Base-by-base conservation (phyloP, 2,888 invertebrate species). In the Linnaemya vulpina region DNA sequence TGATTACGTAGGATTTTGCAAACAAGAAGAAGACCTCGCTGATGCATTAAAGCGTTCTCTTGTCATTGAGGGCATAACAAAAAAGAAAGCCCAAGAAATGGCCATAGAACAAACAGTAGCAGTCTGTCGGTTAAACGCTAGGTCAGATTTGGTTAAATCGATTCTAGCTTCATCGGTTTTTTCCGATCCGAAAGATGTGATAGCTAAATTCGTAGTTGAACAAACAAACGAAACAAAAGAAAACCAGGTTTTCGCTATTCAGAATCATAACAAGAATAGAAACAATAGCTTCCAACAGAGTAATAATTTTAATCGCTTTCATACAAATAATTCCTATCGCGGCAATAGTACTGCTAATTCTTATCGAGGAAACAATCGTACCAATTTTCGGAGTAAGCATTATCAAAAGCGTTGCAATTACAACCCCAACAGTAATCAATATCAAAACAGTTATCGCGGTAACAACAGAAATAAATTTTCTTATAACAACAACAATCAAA, bases 111-210 rank as follows among this genome's bases (percentile, higher is more conserved):
- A 74, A 46, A 74, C 62, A 0, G 73, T 58, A 17, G 15, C 7
- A 0, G 38, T 40, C 13, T 74, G 74, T 74, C 3, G 74, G 3
- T 20, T 74, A 11, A 74, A 46, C 30, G 43, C 71, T n/a, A 58
- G 43, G 5, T 60, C 30, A 4, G 73, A 73, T 30, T 73, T 73
- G 13, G 73, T 74, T 4, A 74, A 74, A 20, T 74, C 53, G 3
- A 70, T 70, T n/a, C 53, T 70, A 22, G 70, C 70, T 53, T 70
- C 55, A 0, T 55, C 53, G 0, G 7, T 22, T 4, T 74, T 74
- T 74, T 63, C 43, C 8, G 53, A 75, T 15, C 68, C 53, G 1
- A 68, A 68, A 22, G 51, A 68, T 0, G 53, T 68, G 0, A 22
- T 53, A 13, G 53, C 68, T 1, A 70, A 75, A 43, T 40, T 75